Evolutionary conservation across 2,113 vertebrate species (phyloP), one percentile per base, ranked within the genome.

Genomic region (Heptranchias perlo): DNA sequence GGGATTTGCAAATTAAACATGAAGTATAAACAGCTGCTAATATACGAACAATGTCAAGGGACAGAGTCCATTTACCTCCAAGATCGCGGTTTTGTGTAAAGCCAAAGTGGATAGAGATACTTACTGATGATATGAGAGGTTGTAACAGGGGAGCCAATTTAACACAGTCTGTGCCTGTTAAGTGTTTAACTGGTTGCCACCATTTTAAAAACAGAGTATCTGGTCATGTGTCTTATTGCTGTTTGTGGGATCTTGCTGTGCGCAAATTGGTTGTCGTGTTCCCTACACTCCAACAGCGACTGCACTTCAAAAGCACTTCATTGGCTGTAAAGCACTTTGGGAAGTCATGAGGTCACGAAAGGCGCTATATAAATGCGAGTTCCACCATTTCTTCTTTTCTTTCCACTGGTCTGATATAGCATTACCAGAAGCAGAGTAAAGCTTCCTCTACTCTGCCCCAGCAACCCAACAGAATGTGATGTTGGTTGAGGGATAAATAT

Each of bases 1-100:
- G 23, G 86, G 92, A 39, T 94, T 94, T 28, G n/a, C 23, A 94
- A 39, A 94, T 94, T 64, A 94, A 94, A 94, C 92, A 65, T 65
- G n/a, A 94, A 94, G 92, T 94, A 13, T 25, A 94, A 94, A 65
- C 92, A 94, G 92, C 58, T 94, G 92, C 62, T 47, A 21, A 39
- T 65, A 3, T 39, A 1, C 10, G 61, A 65, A 11, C 62, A 67
- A 23, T 94, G 93, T 25, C 93, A 67, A 6, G 39, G 23, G 13
- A 23, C 39, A 49, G 21, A 69, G 10, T 67, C 61, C 93, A 67
- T 44, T 39, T 94, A 65, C 39, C 93, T 94, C 93, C 44, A 67
- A n/a, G 87, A 16, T 31, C n/a, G 84, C 18, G 84, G 44, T 52
- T 52, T 28, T 28, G 10, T 87, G 49, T 54, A 13, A 44, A 44